A percentile compares a stretch with the other conserved stretches of the same genome.
phyloP scores from a whole-genome alignment of 2,113 vertebrate genomes.

The Poeciliopsis occidentalis region DNA sequence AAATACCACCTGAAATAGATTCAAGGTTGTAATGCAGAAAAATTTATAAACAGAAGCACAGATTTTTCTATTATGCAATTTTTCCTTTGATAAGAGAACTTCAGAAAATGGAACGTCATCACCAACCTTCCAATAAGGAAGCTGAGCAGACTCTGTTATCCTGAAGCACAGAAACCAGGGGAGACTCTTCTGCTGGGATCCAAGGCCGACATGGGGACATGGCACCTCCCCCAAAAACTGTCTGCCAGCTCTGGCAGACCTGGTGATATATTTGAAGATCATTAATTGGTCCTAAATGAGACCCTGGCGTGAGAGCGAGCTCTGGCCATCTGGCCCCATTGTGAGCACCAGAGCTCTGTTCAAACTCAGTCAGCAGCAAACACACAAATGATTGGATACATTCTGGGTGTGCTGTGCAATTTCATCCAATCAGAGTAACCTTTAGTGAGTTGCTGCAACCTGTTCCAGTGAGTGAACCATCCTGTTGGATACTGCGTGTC shows the following conservation, averaged over 20 bases:
- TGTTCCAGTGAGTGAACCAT: slow-evolving; percentile 4
- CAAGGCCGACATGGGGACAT: slow-evolving; percentile 44
- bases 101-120: slow-evolving; percentile 4
- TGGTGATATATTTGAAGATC: slow-evolving; percentile 77
- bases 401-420: slow-evolving; percentile 29
- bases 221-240: slow-evolving; percentile 57
- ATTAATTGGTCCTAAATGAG: slow-evolving; percentile 81
- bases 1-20: no score
- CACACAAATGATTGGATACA: slow-evolving; percentile 60
- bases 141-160: slow-evolving; percentile 19
- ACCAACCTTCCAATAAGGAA: slow-evolving; percentile 7
- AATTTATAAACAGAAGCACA: background rate
- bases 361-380: slow-evolving; percentile 62
- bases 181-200: slow-evolving; percentile 38
- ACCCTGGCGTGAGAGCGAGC: slow-evolving; percentile 76
- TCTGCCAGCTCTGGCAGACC: slow-evolving; percentile 72
- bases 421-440: slow-evolving; percentile 51
- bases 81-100: background rate
- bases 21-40: no score
- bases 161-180: slow-evolving; percentile 32
- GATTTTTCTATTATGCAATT: background rate
- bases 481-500: background rate
- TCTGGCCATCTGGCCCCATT: slow-evolving; percentile 79
- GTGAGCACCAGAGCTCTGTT: slow-evolving; percentile 58
- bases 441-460: slow-evolving; percentile 44